Evolutionary conservation across 2,113 vertebrate species (phyloP).

Genomic region (Psilopsiagon aymara): DNA sequence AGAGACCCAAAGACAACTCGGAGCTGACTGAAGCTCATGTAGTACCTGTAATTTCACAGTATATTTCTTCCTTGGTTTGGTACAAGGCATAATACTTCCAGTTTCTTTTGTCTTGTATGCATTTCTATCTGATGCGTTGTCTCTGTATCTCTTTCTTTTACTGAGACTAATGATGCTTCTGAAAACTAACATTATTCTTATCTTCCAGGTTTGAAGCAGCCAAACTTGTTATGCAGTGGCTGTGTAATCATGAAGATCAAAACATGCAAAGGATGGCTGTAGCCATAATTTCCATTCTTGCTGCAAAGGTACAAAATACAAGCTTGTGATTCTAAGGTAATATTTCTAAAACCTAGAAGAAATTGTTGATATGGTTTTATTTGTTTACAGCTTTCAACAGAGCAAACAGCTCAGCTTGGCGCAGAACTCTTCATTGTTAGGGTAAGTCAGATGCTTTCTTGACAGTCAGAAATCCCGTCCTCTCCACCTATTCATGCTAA

Average conservation of each 20-base stretch:
- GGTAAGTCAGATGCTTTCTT: constrained; percentile 73
- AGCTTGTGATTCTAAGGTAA: not conserved
- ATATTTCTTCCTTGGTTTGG: not conserved
- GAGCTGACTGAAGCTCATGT: not conserved
- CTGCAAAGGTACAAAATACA: constrained; percentile 88
- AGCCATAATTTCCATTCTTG: constrained; percentile 97
- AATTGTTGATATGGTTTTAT: not conserved
- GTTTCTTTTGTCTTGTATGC: not conserved
- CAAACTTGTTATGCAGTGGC: constrained; percentile 99
- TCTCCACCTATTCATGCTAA: not conserved
- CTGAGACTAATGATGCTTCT: not conserved
- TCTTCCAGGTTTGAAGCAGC: constrained; percentile 93
- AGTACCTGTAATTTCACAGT: not conserved
- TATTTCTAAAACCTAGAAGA: not conserved
- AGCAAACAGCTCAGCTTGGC: constrained; percentile 96
- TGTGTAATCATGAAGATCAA: constrained; percentile 98
- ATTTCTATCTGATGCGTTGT: not conserved
- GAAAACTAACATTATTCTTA: not conserved
- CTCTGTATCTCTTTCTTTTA: not conserved
- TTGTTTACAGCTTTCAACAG: constrained; percentile 90
- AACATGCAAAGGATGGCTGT: constrained; percentile 99
- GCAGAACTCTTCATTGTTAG: constrained; percentile 97
- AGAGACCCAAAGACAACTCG: not conserved
- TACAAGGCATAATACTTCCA: not conserved
- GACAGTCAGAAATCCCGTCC: not conserved